These are phyloP conservation scores for Apogon hyalosoma DNA, from an alignment of 2,797 vertebrate species.

Conservation along the genomic window DNA sequence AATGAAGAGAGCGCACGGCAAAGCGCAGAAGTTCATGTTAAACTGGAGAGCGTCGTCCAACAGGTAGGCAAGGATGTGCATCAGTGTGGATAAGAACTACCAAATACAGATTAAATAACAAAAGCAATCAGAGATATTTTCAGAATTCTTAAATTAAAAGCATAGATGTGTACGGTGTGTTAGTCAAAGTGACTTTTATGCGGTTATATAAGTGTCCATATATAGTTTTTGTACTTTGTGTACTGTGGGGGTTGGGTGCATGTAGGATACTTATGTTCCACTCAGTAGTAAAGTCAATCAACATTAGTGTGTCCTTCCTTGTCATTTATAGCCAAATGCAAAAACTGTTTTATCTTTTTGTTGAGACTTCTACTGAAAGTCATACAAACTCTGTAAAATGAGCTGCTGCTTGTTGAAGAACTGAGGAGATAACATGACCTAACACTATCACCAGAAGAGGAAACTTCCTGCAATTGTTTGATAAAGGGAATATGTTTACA, in stretches of 20 bases:
- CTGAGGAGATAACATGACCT: neutral
- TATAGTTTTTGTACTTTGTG: constrained; percentile 28
- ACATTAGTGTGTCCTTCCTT: too few relatives aligned
- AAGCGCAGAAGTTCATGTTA: constrained; percentile 57
- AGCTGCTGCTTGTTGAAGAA: neutral
- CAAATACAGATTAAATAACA: neutral
- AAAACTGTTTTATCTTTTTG: too few relatives aligned
- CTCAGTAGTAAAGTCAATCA: neutral
- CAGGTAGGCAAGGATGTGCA: constrained; percentile 72
- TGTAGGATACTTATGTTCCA: neutral
- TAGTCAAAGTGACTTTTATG: neutral
- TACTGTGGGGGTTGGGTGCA: constrained; percentile 37
- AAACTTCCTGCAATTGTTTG: neutral
- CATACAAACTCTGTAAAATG: neutral
- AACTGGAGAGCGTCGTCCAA: constrained; percentile 75
- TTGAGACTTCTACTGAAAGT: too few relatives aligned
- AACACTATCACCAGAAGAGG: neutral
- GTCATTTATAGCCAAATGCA: too few relatives aligned
- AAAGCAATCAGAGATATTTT: neutral
- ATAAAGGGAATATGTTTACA: neutral
- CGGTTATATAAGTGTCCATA: constrained; percentile 29
- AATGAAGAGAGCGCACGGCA: constrained; percentile 65
- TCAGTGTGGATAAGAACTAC: neutral
- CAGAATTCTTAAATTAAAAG: neutral
- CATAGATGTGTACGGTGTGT: fast-evolving